Conservation (phyloP, 2,113 vertebrate species). For the Pangasianodon gigas region DNA sequence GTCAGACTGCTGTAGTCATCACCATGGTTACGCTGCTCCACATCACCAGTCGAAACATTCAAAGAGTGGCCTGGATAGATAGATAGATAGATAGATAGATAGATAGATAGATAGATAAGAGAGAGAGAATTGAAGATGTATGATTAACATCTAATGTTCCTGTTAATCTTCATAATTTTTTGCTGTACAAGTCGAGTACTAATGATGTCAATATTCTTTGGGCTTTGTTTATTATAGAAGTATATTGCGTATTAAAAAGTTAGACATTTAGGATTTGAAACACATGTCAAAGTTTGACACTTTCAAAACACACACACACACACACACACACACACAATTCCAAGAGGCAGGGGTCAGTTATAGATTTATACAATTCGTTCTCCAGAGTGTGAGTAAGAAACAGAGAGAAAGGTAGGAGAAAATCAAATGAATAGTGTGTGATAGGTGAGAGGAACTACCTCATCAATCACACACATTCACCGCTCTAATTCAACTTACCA, state of each 20-base stretch:
- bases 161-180: background rate
- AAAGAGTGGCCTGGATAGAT: conserved; percentile 83
- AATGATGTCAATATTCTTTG: background rate
- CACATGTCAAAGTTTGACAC: background rate
- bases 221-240: background rate
- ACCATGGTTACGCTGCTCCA: conserved; percentile 89
- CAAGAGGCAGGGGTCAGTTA: background rate
- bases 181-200: background rate
- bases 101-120: conserved; percentile 6
- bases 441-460: conserved; percentile 21
- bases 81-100: conserved; percentile 12
- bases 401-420: conserved; percentile 7
- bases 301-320: background rate
- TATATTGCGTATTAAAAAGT: background rate
- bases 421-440: conserved; percentile 36
- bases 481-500: background rate
- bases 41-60: conserved; percentile 83
- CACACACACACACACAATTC: background rate
- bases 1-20: conserved; percentile 92
- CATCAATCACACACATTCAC: conserved; percentile 35
- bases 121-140: background rate
- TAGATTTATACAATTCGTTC: conserved; percentile 51
- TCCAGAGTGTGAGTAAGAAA: conserved; percentile 56
- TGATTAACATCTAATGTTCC: background rate
- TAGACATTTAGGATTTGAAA: background rate